phyloP scores from a whole-genome alignment of 2,113 vertebrate species.

The Leptosomus discolor region DNA sequence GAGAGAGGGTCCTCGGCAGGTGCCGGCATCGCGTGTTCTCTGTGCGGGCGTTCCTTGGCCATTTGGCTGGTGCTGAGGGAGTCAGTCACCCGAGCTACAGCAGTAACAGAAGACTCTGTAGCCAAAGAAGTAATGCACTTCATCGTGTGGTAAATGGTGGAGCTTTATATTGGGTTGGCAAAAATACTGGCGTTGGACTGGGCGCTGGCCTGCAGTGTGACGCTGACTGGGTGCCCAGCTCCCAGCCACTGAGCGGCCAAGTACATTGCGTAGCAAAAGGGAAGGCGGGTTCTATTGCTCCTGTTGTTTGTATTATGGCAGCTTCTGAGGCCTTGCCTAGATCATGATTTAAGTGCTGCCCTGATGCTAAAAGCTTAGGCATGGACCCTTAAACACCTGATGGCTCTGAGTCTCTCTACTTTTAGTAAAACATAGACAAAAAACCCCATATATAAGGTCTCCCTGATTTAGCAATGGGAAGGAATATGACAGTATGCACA shows the following conservation, averaged over 20 bases:
- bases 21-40: not conserved
- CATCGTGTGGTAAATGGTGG: not conserved
- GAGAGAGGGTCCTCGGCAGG: not conserved
- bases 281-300: not conserved
- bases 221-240: not conserved
- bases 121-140: not conserved
- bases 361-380: not conserved
- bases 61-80: rapidly evolving
- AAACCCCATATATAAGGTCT: not conserved
- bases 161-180: not conserved
- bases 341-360: not conserved
- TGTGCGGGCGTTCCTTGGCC: not conserved
- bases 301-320: not conserved
- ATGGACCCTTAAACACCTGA: not conserved
- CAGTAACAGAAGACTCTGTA: not conserved
- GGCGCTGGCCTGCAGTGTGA: not conserved
- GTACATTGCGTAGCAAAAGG: not conserved
- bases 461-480: not conserved
- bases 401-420: not conserved
- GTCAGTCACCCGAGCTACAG: not conserved
- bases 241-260: not conserved
- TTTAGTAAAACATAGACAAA: not conserved
- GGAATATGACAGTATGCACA: not conserved
- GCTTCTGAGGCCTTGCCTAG: not conserved
- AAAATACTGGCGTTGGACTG: not conserved